Percentiles rank a stretch among this genome's conserved stretches.
Conservation (phyloP, 2,113 vertebrate species). For the Vimba vimba region DNA sequence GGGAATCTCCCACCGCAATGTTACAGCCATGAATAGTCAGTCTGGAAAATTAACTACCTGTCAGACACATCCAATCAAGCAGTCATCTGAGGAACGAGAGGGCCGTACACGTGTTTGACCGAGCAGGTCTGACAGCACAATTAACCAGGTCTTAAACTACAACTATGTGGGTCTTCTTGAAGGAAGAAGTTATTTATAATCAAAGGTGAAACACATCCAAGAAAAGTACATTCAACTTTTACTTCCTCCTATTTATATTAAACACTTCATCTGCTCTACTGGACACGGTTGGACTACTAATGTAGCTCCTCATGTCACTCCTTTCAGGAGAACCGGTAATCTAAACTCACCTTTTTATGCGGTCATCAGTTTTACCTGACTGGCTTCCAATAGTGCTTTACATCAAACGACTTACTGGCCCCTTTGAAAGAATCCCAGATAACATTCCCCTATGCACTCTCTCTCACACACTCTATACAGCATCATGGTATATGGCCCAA, state of each 20-base stretch:
- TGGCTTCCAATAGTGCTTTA: conserved; percentile 54
- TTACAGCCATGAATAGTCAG: conserved; percentile 10
- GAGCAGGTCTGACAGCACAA: conserved; percentile 72
- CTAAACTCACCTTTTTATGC: conserved; percentile 35
- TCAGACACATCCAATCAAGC: conserved; percentile 72
- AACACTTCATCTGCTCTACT: conserved; percentile 1
- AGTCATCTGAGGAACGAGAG: conserved; percentile 69
- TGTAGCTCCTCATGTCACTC: background rate
- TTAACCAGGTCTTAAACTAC: conserved; percentile 62
- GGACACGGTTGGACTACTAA: background rate
- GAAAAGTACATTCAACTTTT: conserved; percentile 11
- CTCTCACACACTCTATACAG: conserved; percentile 7
- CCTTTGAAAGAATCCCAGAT: conserved; percentile 47
- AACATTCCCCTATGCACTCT: background rate
- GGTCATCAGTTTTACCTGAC: conserved; percentile 50
- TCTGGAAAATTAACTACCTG: conserved; percentile 72
- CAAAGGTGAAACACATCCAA: conserved; percentile 19
- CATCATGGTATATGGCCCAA: conserved; percentile 9
- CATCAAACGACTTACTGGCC: conserved; percentile 58
- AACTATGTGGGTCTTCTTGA: background rate
- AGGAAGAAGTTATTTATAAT: conserved; percentile 22
- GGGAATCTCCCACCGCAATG: background rate
- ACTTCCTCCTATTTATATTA: conserved; percentile 14
- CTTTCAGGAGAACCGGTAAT: conserved; percentile 21
- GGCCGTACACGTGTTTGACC: conserved; percentile 52